These are phyloP conservation scores for Crenuchus spilurus DNA, from an alignment of 2,797 vertebrate species.

Conservation along the genomic window DNA sequence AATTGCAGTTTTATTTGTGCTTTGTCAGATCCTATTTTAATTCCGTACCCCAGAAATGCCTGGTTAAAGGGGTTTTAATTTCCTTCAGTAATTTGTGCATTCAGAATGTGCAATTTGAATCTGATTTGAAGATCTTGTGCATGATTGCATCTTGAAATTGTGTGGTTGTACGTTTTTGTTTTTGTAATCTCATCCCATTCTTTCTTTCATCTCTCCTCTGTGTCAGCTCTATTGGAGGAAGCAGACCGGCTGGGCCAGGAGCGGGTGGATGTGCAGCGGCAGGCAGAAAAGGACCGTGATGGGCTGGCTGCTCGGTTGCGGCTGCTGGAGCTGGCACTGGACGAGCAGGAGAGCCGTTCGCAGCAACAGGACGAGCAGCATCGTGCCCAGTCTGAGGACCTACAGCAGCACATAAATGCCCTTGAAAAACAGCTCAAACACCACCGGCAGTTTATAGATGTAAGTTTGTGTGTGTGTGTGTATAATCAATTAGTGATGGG, in stretches of 20 bases:
- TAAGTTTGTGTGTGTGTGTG: slow-evolving; percentile 59
- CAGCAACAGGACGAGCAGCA: slow-evolving; percentile 78
- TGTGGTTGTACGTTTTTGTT: background rate
- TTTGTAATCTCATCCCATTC: background rate
- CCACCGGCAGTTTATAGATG: slow-evolving; percentile 94
- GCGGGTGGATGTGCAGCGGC: slow-evolving; percentile 86
- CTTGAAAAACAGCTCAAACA: slow-evolving; percentile 94
- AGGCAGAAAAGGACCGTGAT: slow-evolving; percentile 88
- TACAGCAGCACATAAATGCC: slow-evolving; percentile 85
- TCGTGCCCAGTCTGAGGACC: slow-evolving; percentile 79
- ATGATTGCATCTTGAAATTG: slow-evolving; percentile 40
- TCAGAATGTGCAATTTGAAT: background rate
- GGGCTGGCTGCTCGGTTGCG: slow-evolving; percentile 82
- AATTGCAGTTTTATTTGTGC: slow-evolving; percentile 31
- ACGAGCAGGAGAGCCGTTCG: slow-evolving; percentile 85
- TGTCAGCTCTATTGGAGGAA: slow-evolving; percentile 84
- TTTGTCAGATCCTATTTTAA: background rate
- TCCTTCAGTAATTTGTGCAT: background rate
- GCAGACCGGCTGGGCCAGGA: slow-evolving; percentile 84
- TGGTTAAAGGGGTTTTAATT: too few relatives aligned
- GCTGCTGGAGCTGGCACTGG: slow-evolving; percentile 86
- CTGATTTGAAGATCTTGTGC: slow-evolving; percentile 10
- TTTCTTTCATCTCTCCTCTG: background rate
- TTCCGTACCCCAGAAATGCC: background rate
- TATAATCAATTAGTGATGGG: too few relatives aligned